phyloP scores from a whole-genome alignment of 2,888 invertebrate genomes.

The Nowickia ferox region DNA sequence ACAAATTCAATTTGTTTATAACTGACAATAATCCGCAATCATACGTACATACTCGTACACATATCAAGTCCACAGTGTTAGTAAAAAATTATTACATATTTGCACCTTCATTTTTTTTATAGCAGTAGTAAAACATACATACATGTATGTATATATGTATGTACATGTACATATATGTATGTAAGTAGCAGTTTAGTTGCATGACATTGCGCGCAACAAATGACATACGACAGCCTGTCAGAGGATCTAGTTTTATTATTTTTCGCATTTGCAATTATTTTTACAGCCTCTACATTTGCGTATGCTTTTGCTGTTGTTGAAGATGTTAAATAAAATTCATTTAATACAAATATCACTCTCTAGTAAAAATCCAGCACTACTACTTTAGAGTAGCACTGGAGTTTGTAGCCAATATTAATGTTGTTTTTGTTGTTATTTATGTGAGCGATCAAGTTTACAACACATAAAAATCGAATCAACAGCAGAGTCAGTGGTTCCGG shows the following conservation, averaged over 20 bases:
- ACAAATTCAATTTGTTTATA: conserved; percentile 69
- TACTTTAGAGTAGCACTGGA: conserved; percentile 16
- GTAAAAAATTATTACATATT: conserved; percentile 21
- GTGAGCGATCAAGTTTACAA: conserved; percentile 61
- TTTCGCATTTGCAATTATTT: conserved; percentile 69
- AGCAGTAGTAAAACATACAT: background rate
- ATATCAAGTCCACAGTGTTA: conserved; percentile 24
- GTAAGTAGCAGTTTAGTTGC: conserved; percentile 61
- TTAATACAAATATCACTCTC: conserved; percentile 46
- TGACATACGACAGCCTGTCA: conserved; percentile 72
- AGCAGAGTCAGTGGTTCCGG: conserved; percentile 62
- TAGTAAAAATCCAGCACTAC: conserved; percentile 34
- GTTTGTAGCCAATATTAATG: conserved; percentile 4
- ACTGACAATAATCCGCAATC: conserved; percentile 66
- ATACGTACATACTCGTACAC: too few species aligned
- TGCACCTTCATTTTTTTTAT: background rate
- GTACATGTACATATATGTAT: background rate
- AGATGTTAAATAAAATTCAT: conserved; percentile 13
- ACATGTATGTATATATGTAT: background rate
- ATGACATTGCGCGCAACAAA: conserved; percentile 69
- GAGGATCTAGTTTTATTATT: conserved; percentile 71
- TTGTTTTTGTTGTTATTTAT: conserved; percentile 37
- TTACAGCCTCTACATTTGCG: conserved; percentile 59
- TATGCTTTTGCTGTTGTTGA: conserved; percentile 12
- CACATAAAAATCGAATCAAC: conserved; percentile 66